phyloP scores from a whole-genome alignment of 2,797 vertebrate genomes.

The Hyperoplus immaculatus region DNA sequence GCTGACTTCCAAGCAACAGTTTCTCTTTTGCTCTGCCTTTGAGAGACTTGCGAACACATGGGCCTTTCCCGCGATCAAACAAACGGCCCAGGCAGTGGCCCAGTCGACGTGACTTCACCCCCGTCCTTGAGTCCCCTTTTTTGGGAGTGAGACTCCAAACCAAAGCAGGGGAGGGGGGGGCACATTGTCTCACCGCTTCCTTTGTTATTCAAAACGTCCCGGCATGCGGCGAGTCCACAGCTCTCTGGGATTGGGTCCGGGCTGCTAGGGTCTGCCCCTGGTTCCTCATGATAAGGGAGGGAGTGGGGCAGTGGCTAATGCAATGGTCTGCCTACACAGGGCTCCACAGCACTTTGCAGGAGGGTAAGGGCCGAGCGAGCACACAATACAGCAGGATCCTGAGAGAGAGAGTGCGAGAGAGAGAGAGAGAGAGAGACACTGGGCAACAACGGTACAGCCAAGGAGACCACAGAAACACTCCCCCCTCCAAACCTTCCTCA shows the following conservation, averaged over 20 bases:
- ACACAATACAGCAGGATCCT: constrained; percentile 48
- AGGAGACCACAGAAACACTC: constrained; percentile 81
- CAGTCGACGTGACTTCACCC: constrained; percentile 35
- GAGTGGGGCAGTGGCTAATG: constrained; percentile 54
- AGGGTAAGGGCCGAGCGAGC: constrained; percentile 42
- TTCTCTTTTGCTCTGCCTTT: too few relatives aligned
- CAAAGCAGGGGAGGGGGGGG: constrained; percentile 17
- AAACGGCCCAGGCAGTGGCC: not conserved
- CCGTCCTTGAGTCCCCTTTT: constrained; percentile 64
- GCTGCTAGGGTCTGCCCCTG: constrained; percentile 61
- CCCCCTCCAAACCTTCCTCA: not conserved
- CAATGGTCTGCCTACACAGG: constrained; percentile 31
- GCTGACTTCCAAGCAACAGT: too few relatives aligned
- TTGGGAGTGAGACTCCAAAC: constrained; percentile 45
- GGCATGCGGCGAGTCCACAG: constrained; percentile 24
- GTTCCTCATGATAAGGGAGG: constrained; percentile 72
- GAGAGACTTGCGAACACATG: constrained; percentile 22
- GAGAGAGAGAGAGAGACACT: constrained; percentile 39
- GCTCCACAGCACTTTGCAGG: constrained; percentile 39
- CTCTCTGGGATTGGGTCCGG: constrained; percentile 62
- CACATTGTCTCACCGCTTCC: constrained; percentile 70
- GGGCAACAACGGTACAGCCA: constrained; percentile 73
- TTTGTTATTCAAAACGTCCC: constrained; percentile 73
- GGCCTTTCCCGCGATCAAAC: constrained; percentile 51
- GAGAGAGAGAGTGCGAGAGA: constrained; percentile 24